Percentiles rank a stretch among this genome's conserved stretches.
phyloP scores from a whole-genome alignment of 2,797 vertebrate genomes.

The Loriculus beryllinus region DNA sequence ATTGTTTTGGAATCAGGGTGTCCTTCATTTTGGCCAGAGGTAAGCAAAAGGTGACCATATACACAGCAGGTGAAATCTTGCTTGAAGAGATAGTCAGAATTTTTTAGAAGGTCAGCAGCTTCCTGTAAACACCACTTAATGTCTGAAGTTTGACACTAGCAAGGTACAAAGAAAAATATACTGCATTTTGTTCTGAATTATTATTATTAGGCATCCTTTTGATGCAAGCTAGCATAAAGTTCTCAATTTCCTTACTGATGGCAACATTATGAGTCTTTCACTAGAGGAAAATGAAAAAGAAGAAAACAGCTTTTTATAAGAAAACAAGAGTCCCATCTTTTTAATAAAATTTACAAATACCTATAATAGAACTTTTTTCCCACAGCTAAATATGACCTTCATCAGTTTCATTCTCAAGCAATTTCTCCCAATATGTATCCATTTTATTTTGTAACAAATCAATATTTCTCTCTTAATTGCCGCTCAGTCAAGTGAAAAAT shows the following conservation, averaged over 20 bases:
- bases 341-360: not conserved
- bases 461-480: conserved; percentile 56
- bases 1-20: not conserved
- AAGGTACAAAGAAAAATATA: not conserved
- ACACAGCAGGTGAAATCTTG: not conserved
- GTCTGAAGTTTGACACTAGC: not conserved
- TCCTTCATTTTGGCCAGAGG: not conserved
- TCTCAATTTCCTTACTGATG: not conserved
- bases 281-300: not conserved
- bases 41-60: not conserved
- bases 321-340: not conserved
- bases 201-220: not conserved
- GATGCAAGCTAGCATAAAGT: not conserved
- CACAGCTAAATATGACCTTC: not conserved
- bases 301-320: not conserved
- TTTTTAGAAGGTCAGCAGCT: not conserved
- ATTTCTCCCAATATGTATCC: not conserved
- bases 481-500: conserved; percentile 25
- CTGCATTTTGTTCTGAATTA: not conserved
- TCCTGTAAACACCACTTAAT: not conserved
- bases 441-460: conserved; percentile 40
- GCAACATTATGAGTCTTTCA: not conserved
- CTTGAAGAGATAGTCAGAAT: not conserved
- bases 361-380: not conserved
- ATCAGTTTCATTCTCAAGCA: conserved; percentile 11